Evolutionary conservation across 2,113 vertebrate species (phyloP).

Genomic region (Camelus bactrianus): DNA sequence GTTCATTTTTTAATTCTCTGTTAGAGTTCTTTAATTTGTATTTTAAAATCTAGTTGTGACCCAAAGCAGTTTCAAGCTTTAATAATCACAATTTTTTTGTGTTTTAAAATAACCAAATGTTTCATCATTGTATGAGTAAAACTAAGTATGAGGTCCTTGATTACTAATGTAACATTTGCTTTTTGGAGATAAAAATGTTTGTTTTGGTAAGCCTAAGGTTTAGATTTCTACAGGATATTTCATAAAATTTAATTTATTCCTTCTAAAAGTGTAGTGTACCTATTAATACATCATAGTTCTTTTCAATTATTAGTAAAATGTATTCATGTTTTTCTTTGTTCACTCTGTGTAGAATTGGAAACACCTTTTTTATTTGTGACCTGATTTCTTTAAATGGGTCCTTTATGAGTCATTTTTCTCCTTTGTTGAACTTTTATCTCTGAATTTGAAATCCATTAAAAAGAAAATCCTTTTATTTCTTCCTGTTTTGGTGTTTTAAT

Average conservation of each 20-base stretch:
- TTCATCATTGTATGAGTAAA: not conserved
- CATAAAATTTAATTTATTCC: not conserved
- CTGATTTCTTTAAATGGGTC: slow-evolving; percentile 33
- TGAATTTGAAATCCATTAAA: not conserved
- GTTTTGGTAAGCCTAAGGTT: slow-evolving; percentile 7
- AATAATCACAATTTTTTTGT: not conserved
- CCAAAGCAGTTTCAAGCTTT: not conserved
- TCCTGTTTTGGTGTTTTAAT: not conserved
- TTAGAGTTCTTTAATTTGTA: not conserved
- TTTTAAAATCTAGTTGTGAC: slow-evolving; percentile 40
- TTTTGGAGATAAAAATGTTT: slow-evolving; percentile 9
- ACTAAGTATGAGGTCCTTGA: not conserved
- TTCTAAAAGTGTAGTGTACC: not conserved
- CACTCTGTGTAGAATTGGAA: not conserved
- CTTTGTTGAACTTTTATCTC: not conserved
- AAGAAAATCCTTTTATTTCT: slow-evolving; percentile 3
- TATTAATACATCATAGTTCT: not conserved
- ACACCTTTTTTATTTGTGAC: slow-evolving; percentile 44
- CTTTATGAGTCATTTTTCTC: not conserved
- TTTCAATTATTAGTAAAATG: slow-evolving; percentile 19
- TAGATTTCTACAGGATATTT: slow-evolving; percentile 28
- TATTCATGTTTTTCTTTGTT: not conserved
- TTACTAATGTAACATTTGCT: not conserved
- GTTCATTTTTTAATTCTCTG: not conserved
- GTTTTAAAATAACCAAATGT: not conserved